These are phyloP conservation scores for Ctenosaura bakeri DNA, from an alignment of 2,797 vertebrate genomes.

Conservation along the genomic window DNA sequence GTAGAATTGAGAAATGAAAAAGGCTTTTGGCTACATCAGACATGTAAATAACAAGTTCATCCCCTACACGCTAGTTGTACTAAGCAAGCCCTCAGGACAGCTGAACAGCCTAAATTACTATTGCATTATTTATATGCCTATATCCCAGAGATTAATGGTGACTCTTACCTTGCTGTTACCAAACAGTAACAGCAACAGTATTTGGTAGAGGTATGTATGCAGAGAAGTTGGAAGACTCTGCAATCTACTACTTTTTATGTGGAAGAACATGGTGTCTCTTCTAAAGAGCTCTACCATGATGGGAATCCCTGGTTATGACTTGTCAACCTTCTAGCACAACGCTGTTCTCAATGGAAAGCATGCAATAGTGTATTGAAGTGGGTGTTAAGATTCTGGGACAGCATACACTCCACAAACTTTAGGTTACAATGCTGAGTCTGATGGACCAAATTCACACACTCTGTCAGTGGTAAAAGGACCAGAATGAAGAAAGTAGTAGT, in stretches of 20 bases:
- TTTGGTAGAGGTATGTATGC: not conserved
- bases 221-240: slow-evolving; percentile 12
- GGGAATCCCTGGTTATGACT: not conserved
- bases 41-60: slow-evolving; percentile 30
- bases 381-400: not conserved
- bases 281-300: not conserved
- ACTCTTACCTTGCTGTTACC: not conserved
- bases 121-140: slow-evolving; percentile 40
- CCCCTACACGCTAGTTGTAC: slow-evolving; percentile 10
- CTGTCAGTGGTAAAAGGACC: not conserved
- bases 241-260: not conserved
- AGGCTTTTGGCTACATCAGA: slow-evolving; percentile 53
- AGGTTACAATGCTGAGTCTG: not conserved
- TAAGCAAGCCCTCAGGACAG: slow-evolving; percentile 31
- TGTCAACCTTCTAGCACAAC: not conserved
- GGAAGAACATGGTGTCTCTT: not conserved
- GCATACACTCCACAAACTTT: not conserved
- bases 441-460: not conserved
- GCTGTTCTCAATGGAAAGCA: not conserved
- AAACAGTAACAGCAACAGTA: slow-evolving; percentile 41
- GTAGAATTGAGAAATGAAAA: slow-evolving; percentile 62
- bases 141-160: slow-evolving; percentile 43
- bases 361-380: not conserved
- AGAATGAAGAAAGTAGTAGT: not conserved
- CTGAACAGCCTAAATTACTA: slow-evolving; percentile 28